Percentiles rank a stretch among this genome's conserved stretches.
Conservation (phyloP, 2,113 vertebrate species). For the Rhodinocichla rosea region DNA sequence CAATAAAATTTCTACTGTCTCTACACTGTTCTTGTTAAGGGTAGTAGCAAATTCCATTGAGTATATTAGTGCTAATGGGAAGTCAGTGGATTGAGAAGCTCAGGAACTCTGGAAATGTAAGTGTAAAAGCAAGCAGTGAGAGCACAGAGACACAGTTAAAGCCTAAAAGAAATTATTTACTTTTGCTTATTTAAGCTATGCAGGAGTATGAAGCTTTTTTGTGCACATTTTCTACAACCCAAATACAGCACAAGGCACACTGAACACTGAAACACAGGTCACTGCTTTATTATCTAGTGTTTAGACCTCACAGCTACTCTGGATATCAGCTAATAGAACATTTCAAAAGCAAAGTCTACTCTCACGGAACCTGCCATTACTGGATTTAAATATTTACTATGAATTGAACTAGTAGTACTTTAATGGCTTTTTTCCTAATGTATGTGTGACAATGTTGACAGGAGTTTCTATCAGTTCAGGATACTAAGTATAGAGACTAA, state of each 20-base stretch:
- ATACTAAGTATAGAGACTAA: constrained; percentile 15
- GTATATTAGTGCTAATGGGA: not conserved
- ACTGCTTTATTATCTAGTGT: not conserved
- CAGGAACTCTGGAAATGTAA: not conserved
- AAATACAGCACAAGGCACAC: not conserved
- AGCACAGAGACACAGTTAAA: not conserved
- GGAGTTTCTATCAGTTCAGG: not conserved
- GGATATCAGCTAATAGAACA: not conserved
- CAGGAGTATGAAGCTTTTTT: not conserved
- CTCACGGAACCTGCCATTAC: not conserved
- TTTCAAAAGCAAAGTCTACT: not conserved
- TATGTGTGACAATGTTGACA: not conserved
- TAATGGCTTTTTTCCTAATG: not conserved
- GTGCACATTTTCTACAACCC: not conserved
- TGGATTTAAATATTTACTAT: not conserved
- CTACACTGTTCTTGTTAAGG: not conserved
- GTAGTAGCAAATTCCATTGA: not conserved
- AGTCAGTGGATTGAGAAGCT: not conserved
- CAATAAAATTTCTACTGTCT: not conserved
- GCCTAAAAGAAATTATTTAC: not conserved
- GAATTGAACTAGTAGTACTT: not conserved
- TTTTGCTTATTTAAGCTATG: not conserved
- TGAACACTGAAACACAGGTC: not conserved
- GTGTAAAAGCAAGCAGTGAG: not conserved
- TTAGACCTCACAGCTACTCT: not conserved